Base-by-base conservation (phyloP, 2,113 vertebrate genomes). In the Willisornis vidua region DNA sequence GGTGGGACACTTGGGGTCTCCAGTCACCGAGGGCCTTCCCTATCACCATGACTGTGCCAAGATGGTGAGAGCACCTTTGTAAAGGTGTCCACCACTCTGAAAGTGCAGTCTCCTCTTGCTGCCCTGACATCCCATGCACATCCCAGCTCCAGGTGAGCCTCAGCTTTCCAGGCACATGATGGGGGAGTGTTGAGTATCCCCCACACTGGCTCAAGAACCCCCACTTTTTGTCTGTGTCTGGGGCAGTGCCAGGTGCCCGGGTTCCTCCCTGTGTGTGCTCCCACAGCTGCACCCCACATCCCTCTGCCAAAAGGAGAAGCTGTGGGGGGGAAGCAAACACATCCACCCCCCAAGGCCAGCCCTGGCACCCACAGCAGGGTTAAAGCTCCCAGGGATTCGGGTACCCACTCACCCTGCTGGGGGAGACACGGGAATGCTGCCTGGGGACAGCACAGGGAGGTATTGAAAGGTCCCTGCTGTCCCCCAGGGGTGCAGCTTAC, bases 341-440 rank as follows among this genome's bases (percentile, higher is more conserved):
- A 59, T 33, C 48, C 76, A 79, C 31, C 28, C 46, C 26, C 65
- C 0, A 1, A 87, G 52, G 51, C 33, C 3, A 2, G 71, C n/a
- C 23, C 26, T 2, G 4, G 55, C 72, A 14, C 80, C 72, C 31
- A 26, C 28, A 14, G 41, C 0, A 0, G 37, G 20, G 58, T 9
- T 3, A 43, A 33, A 28, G 2, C 20, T 52, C 29, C 39, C 72
- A 52, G 39, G 62, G 37, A 70, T 29, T 63, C 37, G 58, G n/a
- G 20, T 41, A 55, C 49, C n/a, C 1, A 0, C 37, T 63, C 65
- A 48, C 49, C 41, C 55, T 61, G 49, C 33, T 45, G 0, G 0
- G 23, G 12, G 59, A 90, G 24, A 45, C 0, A 0, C 19, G 0
- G 0, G 35, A 85, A 49, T 0, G 0, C 1, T 4, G n/a, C 67